These are phyloP conservation scores for Sebastes dallii DNA, from an alignment of 2,797 vertebrate genomes.

Conservation along the genomic window DNA sequence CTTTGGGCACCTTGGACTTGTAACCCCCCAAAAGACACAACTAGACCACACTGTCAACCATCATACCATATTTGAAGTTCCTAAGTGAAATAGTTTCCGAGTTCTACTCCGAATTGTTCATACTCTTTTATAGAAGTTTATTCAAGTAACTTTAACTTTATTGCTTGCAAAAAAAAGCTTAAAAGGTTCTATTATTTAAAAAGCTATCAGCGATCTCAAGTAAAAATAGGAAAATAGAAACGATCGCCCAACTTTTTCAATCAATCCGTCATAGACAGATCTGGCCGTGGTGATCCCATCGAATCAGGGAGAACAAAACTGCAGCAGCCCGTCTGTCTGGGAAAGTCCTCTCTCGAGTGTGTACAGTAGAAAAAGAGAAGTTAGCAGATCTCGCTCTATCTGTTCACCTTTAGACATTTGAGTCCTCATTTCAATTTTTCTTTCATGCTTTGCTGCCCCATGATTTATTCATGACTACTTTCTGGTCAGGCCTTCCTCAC, in stretches of 20 bases:
- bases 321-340: not conserved
- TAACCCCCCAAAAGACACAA: too few relatives aligned
- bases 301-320: slow-evolving; percentile 16
- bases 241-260: not conserved
- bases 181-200: not conserved
- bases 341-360: not conserved
- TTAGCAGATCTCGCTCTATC: slow-evolving; percentile 10
- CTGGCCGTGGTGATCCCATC: not conserved
- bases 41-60: too few relatives aligned
- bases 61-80: too few relatives aligned
- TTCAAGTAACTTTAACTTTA: not conserved
- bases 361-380: slow-evolving; percentile 1
- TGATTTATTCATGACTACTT: slow-evolving; percentile 74
- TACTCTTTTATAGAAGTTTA: not conserved
- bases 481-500: slow-evolving; percentile 48
- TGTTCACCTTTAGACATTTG: slow-evolving; percentile 40
- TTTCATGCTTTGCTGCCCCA: slow-evolving; percentile 59
- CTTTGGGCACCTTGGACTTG: too few relatives aligned
- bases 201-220: not conserved
- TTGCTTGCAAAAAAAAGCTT: not conserved
- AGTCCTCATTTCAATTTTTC: slow-evolving; percentile 51
- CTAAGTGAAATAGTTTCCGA: too few relatives aligned
- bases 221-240: not conserved
- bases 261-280: not conserved
- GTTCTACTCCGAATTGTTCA: not conserved